A percentile compares a stretch with the other conserved stretches of the same genome.
phyloP scores from a whole-genome alignment of 2,797 vertebrate genomes.

The Pantherophis vulpinus region DNA sequence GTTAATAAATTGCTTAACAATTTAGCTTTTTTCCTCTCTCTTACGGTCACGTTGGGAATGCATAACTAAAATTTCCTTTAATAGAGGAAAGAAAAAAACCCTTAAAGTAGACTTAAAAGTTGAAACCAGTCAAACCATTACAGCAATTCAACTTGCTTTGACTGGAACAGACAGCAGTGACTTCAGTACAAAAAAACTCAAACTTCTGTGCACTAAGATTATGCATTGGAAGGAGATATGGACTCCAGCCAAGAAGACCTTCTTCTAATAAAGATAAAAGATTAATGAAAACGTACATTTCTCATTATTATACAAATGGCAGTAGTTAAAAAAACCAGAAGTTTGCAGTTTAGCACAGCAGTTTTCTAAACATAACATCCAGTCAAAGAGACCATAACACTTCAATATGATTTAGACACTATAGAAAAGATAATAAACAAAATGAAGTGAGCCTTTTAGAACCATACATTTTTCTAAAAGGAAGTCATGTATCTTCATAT shows the following conservation, averaged over 20 bases:
- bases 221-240: constrained; percentile 18
- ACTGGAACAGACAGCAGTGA: constrained; percentile 9
- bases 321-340: not conserved
- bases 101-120: not conserved
- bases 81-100: constrained; percentile 25
- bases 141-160: not conserved
- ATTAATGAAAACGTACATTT: constrained; percentile 13
- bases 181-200: constrained; percentile 10
- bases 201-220: not conserved
- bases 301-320: not conserved
- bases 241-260: not conserved
- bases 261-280: constrained; percentile 16
- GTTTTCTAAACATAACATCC: constrained; percentile 1
- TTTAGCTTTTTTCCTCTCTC: not conserved
- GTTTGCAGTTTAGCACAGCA: not conserved
- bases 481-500: not conserved
- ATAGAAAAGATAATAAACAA: not conserved
- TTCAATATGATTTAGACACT: not conserved
- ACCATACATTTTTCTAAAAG: not conserved
- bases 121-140: constrained; percentile 18
- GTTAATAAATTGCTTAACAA: not conserved
- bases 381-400: not conserved
- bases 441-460: not conserved
- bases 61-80: constrained; percentile 23
- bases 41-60: constrained; percentile 27